Evolutionary conservation across 37 sponge, comb jelly and placozoan genomes (phyloP).

Genomic region (Chondrilla cf. caribensis): DNA sequence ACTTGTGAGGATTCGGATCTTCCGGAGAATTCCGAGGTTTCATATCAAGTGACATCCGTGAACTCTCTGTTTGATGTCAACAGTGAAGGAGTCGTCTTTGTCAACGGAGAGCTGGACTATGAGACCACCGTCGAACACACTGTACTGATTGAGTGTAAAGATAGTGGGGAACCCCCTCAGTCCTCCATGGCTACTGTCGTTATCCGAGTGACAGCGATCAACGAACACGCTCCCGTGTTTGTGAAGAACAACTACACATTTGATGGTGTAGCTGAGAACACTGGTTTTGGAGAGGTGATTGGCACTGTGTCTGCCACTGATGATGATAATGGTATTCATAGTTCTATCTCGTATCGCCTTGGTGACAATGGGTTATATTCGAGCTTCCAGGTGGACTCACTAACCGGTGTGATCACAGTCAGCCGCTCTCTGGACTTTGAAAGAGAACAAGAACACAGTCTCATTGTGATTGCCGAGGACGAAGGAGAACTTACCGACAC

Average conservation of each 20-base stretch:
- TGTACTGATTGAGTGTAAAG: conserved; percentile 53
- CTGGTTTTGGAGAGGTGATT: conserved; percentile 30
- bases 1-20: conserved; percentile 49
- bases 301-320: conserved; percentile 51
- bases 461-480: conserved; percentile 54
- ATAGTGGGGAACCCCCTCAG: conserved; percentile 42
- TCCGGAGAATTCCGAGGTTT: conserved; percentile 24
- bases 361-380: conserved; percentile 39
- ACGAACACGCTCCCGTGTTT: conserved; percentile 65
- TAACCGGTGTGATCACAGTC: conserved; percentile 40
- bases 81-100: conserved; percentile 38
- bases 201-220: conserved; percentile 42
- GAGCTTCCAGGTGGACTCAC: conserved; percentile 44
- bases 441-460: conserved; percentile 24
- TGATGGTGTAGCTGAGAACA: conserved; percentile 37
- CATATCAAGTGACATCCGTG: conserved; percentile 18
- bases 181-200: conserved; percentile 36
- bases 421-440: conserved; percentile 56
- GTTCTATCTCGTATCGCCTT: conserved; percentile 39
- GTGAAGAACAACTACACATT: conserved; percentile 27
- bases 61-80: conserved; percentile 33
- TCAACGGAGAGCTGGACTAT: conserved; percentile 34
- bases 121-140: conserved; percentile 25
- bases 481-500: conserved; percentile 39
- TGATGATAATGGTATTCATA: conserved; percentile 53